Percentiles rank a stretch among this genome's conserved stretches.
These are phyloP conservation scores for Didymodactylos carnosus DNA, from an alignment of 2,888 invertebrate species.

Conservation along the genomic window DNA sequence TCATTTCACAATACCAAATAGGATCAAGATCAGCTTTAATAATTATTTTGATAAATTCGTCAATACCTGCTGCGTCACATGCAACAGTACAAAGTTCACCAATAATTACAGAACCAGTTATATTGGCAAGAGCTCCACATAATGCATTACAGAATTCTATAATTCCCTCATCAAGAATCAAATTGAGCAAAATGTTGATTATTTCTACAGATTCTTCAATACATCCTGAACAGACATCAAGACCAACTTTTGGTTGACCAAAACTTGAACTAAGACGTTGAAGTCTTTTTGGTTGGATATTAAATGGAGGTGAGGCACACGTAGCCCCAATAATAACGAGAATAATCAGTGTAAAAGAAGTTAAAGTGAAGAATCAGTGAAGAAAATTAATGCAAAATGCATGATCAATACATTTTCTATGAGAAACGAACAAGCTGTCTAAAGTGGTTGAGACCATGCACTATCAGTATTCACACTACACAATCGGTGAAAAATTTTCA, in stretches of 20 bases:
- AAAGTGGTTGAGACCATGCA: neutral
- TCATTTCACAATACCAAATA: conserved; percentile 24
- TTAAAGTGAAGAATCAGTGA: too few species aligned
- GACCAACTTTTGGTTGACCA: neutral
- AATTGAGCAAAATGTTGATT: conserved; percentile 22
- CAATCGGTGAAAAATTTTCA: neutral
- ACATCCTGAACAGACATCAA: neutral
- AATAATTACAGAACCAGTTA: conserved; percentile 20
- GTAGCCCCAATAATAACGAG: neutral
- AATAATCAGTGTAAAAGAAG: neutral
- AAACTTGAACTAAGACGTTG: neutral
- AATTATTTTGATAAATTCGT: conserved; percentile 23
- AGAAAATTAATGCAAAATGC: too few species aligned
- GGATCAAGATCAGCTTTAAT: conserved; percentile 24
- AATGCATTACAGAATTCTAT: conserved; percentile 21
- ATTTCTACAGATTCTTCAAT: conserved; percentile 18
- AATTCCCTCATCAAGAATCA: conserved; percentile 22
- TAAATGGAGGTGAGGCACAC: neutral
- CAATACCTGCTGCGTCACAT: conserved; percentile 22
- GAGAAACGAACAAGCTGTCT: too few species aligned
- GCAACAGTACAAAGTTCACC: conserved; percentile 21
- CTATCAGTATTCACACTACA: neutral
- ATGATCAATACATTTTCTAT: too few species aligned
- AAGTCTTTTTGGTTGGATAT: neutral
- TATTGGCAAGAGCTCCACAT: conserved; percentile 20